Conservation (phyloP, 2,797 vertebrate species). For the Amphiprion clarkii region DNA sequence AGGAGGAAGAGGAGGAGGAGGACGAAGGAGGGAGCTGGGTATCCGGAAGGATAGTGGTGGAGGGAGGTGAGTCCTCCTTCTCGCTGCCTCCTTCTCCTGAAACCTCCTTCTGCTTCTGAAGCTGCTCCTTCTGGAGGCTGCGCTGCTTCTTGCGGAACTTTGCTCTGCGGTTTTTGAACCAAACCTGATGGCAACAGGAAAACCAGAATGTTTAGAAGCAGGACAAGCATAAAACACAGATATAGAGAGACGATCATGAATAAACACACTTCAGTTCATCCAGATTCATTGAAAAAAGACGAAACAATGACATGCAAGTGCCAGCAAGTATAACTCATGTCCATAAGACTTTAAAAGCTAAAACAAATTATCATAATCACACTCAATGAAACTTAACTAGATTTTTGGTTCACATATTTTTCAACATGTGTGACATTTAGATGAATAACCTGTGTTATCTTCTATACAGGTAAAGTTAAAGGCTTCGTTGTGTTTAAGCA, state of each 20-base stretch:
- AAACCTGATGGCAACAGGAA: conserved; percentile 87
- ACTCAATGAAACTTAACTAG: too few relatives aligned
- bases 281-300: not conserved
- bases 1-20: conserved; percentile 83
- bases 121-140: conserved; percentile 97
- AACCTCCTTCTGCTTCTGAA: conserved; percentile 96
- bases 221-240: not conserved
- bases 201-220: not conserved
- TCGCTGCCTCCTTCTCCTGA: conserved; percentile 87
- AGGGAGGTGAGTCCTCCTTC: conserved; percentile 82
- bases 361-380: too few relatives aligned
- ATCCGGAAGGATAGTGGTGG: conserved; percentile 81
- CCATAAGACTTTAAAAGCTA: not conserved
- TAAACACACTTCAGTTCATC: not conserved
- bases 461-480: too few relatives aligned
- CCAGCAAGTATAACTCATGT: not conserved
- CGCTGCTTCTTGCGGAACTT: conserved; percentile 99
- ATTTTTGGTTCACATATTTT: too few relatives aligned
- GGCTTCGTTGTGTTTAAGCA: too few relatives aligned
- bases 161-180: conserved; percentile 98
- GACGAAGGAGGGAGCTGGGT: conserved; percentile 79
- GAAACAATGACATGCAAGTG: not conserved
- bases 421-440: not conserved
- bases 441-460: not conserved
- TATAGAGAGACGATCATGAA: too few relatives aligned